Base-by-base conservation (phyloP, 1,140 invertebrate species). In the Trachymyrmex septentrionalis region DNA sequence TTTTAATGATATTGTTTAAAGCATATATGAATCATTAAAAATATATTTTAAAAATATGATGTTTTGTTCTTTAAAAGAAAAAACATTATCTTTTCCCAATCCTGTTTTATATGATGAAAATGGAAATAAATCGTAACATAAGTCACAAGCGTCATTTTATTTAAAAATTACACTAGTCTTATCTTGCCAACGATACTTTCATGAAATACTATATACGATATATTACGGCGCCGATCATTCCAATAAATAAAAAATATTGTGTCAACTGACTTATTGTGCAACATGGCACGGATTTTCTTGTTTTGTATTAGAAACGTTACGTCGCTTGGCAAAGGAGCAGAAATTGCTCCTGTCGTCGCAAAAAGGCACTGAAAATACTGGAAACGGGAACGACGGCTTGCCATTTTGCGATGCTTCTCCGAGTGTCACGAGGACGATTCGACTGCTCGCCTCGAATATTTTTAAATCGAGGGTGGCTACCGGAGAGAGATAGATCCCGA, bases 231-330 rank as follows among this genome's bases (percentile, higher is more conserved):
- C n/a, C 24, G 12, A 38, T 53, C 69, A 38, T 82, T 84, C 48
- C 19, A 73, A 84, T 61, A 75, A 84, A 84, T 50, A 61, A 84
- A 50, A 84, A 61, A 24, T 71, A 84, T 48, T 48, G 30, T 21
- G 57, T 38, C 55, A 34, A 14, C 69, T 0, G 66, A 21, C 21
- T n/a, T n/a, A n/a, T n/a, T 21, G 7, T 48, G 53, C 34, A 48
- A 82, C n/a, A 73, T 84, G 55, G 69, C 38, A 16, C 24, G 38
- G 44, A 75, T 84, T 75, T 84, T 61, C 48, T 19, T 34, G 38
- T 73, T 55, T 73, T 84, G 30, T 75, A 34, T 75, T 21, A 6
- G 21, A 30, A 24, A 24, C 77, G 63, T 78, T 50, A n/a, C 59
- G 53, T 30, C 9, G 3, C 14, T 48, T 61, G 55, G 24, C 38